Base-by-base conservation (phyloP, 2,113 vertebrate species). In the Meriones unguiculatus region DNA sequence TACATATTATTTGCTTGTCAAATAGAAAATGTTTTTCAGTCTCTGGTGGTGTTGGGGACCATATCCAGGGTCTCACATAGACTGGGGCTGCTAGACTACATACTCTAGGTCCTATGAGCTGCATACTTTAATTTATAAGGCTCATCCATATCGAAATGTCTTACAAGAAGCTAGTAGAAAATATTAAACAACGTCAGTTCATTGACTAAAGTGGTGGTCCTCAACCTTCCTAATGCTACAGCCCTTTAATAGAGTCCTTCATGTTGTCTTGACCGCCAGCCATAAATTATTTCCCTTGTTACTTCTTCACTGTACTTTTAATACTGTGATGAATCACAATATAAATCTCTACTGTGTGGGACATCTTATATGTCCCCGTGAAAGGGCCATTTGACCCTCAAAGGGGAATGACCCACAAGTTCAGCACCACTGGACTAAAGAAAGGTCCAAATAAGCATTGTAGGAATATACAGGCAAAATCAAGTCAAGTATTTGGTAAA, bases 371-470 rank as follows among this genome's bases (percentile, higher is more conserved):
- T 72, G 7, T 8, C 70, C 70, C 70, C 1, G 7, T n/a, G 70
- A 72, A 72, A 18, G 17, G 35, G 70, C 15, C 14, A 70, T n/a
- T 72, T n/a, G 15, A 72, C 35, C 35, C 35, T 35, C 35, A 13
- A 72, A 15, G 32, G 17, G 15, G 35, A 5, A 2, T 2, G 6
- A n/a, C 15, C 15, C 15, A 17, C 35, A 72, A 35, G 70, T 72
- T 72, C 35, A n/a, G 35, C n/a, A 72, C 14, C 35, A n/a, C 70
- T 72, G 35, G 38, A 28, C 32, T 72, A 15, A 46, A 92, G 38
- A 92, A 95, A 84, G 32, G 6, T 87, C 22, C 86, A 86, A 92
- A 88, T 54, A 90, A 92, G 20, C 30, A 87, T 3, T 57, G 54
- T 18, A 75, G 5, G 20, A 35, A 15, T 59, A 75, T 1, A 20